phyloP scores from a whole-genome alignment of 2,797 vertebrate species.

The Botia almorhae region DNA sequence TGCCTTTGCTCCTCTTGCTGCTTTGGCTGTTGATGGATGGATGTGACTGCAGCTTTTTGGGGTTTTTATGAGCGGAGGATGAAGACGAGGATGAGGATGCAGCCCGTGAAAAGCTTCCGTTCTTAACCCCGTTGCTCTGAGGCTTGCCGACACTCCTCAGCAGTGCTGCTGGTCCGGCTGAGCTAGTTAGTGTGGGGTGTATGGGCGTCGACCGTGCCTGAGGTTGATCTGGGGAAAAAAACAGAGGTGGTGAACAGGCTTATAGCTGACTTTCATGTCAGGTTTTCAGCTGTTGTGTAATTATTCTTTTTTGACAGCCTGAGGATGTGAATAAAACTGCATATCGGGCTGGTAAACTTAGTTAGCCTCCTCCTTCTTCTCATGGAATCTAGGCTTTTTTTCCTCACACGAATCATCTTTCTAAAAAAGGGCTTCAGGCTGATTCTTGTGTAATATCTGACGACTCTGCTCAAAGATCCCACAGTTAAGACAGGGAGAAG shows the following conservation, averaged over 20 bases:
- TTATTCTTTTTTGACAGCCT: slow-evolving; percentile 48
- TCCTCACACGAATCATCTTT: slow-evolving; percentile 18
- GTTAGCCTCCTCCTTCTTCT: slow-evolving; percentile 37
- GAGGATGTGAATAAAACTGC: slow-evolving; percentile 36
- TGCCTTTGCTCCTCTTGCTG: slow-evolving; percentile 92
- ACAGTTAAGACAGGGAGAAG: background rate
- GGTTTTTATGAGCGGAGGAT: slow-evolving; percentile 74
- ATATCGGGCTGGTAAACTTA: slow-evolving; percentile 36
- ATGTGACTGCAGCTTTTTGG: slow-evolving; percentile 86
- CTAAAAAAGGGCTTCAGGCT: slow-evolving; percentile 6
- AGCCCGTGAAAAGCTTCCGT: slow-evolving; percentile 73
- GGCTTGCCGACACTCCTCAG: slow-evolving; percentile 79
- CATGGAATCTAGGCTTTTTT: slow-evolving; percentile 3
- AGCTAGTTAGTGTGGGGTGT: slow-evolving; percentile 69
- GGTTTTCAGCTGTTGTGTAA: slow-evolving; percentile 23
- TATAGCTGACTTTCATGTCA: slow-evolving; percentile 35
- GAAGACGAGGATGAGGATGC: slow-evolving; percentile 75
- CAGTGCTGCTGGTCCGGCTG: slow-evolving; percentile 74
- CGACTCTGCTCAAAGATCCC: slow-evolving; percentile 9
- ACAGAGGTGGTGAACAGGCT: slow-evolving; percentile 27
- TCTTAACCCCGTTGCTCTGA: slow-evolving; percentile 73
- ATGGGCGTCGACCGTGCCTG: slow-evolving; percentile 74
- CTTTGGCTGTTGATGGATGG: slow-evolving; percentile 91
- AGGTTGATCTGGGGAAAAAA: slow-evolving; percentile 83
- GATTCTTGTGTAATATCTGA: slow-evolving; percentile 34